Conservation (phyloP, 2,797 vertebrate genomes). For the Rhabdomys pumilio region DNA sequence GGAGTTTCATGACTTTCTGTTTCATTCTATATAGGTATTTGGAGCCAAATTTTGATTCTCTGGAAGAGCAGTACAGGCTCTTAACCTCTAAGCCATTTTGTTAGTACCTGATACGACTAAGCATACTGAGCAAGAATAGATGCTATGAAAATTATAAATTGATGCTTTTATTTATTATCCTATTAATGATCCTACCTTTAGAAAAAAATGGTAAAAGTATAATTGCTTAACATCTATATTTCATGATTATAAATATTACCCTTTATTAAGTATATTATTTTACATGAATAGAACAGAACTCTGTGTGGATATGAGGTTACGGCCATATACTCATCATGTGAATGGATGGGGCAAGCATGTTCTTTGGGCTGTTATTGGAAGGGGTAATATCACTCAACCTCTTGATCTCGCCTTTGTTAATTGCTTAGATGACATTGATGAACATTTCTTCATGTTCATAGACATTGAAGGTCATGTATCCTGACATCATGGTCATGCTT, state of each 20-base stretch:
- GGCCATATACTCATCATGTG: not conserved
- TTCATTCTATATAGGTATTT: not conserved
- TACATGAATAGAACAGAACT: not conserved
- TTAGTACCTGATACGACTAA: not conserved
- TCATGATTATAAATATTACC: not conserved
- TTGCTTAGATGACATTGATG: not conserved
- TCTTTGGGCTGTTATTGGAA: not conserved
- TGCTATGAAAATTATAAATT: not conserved
- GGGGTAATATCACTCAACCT: not conserved
- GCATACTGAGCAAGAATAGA: not conserved
- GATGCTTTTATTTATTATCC: not conserved
- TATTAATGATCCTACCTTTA: not conserved
- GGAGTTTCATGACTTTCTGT: not conserved
- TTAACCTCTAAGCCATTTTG: not conserved
- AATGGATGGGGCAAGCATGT: not conserved
- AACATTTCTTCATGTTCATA: not conserved
- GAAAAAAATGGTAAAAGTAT: conserved; percentile 13
- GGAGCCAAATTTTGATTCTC: not conserved
- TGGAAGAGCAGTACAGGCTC: not conserved
- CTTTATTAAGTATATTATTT: not conserved
- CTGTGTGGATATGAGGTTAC: conserved; percentile 2
- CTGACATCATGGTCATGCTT: not conserved
- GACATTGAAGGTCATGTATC: not conserved
- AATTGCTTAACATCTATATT: not conserved
- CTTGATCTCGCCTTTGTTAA: not conserved